Conservation (phyloP, 2,888 invertebrate genomes). For the Cremastinae sp. region DNA sequence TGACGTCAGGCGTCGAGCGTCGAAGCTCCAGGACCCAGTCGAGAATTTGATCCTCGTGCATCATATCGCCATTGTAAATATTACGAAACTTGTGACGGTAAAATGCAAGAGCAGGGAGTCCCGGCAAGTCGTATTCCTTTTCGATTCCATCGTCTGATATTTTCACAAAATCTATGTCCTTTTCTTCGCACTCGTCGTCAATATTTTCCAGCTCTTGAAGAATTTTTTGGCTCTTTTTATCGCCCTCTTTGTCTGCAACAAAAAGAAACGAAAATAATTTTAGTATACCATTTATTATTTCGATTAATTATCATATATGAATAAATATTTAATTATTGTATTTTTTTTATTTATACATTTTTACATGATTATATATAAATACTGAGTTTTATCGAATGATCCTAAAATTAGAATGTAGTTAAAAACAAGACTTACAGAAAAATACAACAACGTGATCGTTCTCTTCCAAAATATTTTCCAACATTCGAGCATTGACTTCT, state of each 20-base stretch:
- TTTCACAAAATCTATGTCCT: conserved; percentile 95
- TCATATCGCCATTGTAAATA: conserved; percentile 93
- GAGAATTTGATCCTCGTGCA: conserved; percentile 94
- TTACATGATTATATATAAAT: too few species aligned
- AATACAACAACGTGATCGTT: conserved; percentile 95
- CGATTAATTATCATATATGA: too few species aligned
- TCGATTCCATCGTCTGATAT: conserved; percentile 94
- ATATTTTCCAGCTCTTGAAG: conserved; percentile 94
- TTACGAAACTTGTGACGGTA: conserved; percentile 94
- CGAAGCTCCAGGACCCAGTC: conserved; percentile 94
- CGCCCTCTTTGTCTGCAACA: conserved; percentile 91
- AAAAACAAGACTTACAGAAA: conserved; percentile 94
- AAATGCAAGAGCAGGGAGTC: conserved; percentile 91
- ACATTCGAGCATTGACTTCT: conserved; percentile 94
- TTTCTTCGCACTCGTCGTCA: conserved; percentile 95
- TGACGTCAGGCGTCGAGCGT: conserved; percentile 92
- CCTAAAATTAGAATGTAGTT: too few species aligned
- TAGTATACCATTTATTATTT: too few species aligned
- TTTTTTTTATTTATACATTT: too few species aligned
- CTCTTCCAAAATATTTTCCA: conserved; percentile 93
- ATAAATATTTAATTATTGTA: too few species aligned
- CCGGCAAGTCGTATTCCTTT: conserved; percentile 92
- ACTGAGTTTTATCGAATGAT: too few species aligned
- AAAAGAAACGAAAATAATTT: neutral
- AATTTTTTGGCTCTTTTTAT: conserved; percentile 94